phyloP scores from a whole-genome alignment of 2,797 vertebrate species.

The Neomorphus geoffroyi region DNA sequence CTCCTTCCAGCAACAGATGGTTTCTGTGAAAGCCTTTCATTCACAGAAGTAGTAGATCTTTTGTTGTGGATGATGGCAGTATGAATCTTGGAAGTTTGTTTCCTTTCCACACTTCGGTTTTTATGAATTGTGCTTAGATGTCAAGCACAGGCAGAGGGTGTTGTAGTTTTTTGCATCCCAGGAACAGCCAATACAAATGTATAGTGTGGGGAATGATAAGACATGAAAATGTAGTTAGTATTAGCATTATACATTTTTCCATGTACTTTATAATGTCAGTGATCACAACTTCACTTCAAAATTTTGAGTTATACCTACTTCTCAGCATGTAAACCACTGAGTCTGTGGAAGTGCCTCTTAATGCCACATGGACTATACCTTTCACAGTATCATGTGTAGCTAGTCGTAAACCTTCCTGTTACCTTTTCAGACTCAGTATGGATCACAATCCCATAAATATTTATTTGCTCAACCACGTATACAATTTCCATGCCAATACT shows the following conservation, averaged over 20 bases:
- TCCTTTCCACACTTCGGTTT: background rate
- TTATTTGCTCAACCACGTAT: background rate
- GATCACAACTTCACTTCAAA: background rate
- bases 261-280: background rate
- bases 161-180: background rate
- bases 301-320: background rate
- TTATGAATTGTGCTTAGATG: background rate
- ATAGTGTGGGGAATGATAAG: background rate
- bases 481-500: background rate
- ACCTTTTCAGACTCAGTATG: background rate
- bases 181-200: background rate
- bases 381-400: background rate
- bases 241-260: background rate
- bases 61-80: background rate
- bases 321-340: background rate
- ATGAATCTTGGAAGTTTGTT: background rate
- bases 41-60: background rate
- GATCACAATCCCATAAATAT: background rate
- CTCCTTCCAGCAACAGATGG: background rate
- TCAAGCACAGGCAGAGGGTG: background rate
- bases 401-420: background rate
- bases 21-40: background rate
- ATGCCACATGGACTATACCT: rapidly evolving
- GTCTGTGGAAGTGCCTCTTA: background rate
- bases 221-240: background rate